A percentile compares a stretch with the other conserved stretches of the same genome.
Evolutionary conservation across 64 coral and sea anemone genomes (phyloP).

Genomic region (Montipora efflorescens): DNA sequence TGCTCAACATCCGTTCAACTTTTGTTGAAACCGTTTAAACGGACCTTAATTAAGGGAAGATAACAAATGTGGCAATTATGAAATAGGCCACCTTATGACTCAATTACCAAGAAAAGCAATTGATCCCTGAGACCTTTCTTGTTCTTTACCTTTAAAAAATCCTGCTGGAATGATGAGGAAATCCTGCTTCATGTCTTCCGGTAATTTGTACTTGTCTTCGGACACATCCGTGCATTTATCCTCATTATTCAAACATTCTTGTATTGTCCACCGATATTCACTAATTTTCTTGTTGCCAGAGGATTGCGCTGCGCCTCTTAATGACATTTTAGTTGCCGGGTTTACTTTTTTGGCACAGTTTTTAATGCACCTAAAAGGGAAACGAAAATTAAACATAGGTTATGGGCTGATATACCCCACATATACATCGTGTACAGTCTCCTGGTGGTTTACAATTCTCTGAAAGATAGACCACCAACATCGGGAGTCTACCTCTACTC

Average conservation of each 20-base stretch:
- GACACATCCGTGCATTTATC: not conserved
- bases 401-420: not conserved
- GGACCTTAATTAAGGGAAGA: too few relatives aligned
- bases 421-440: too few relatives aligned
- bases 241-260: not conserved
- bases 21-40: too few relatives aligned
- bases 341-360: slow-evolving; percentile 14
- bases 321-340: slow-evolving; percentile 24
- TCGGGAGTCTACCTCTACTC: too few relatives aligned
- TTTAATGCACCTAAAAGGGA: slow-evolving; percentile 13
- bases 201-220: not conserved
- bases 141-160: not conserved
- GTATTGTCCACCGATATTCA: not conserved
- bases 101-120: too few relatives aligned
- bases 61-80: too few relatives aligned
- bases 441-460: too few relatives aligned
- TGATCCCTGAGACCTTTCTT: not conserved
- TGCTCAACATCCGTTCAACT: too few relatives aligned
- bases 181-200: not conserved
- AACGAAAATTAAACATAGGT: not conserved
- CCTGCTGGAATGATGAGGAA: not conserved
- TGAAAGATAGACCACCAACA: too few relatives aligned
- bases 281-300: not conserved
- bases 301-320: not conserved
- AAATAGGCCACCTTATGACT: too few relatives aligned